A percentile compares a stretch with the other conserved stretches of the same genome.
phyloP scores from a whole-genome alignment of 2,797 vertebrate species.

The Brotogeris chrysoptera region DNA sequence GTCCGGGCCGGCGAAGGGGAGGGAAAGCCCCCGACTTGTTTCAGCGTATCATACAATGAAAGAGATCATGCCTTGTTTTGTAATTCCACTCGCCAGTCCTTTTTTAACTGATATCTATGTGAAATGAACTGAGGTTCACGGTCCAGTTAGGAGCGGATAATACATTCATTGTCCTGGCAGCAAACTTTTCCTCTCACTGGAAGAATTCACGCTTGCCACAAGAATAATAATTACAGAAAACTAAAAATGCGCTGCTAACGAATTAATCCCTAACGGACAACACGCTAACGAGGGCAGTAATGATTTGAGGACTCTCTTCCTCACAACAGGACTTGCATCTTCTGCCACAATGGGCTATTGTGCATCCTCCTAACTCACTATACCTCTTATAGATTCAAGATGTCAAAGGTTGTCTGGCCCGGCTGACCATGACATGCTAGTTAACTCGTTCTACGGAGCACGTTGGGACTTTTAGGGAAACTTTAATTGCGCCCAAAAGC shows the following conservation, averaged over 20 bases:
- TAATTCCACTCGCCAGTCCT: conserved; percentile 78
- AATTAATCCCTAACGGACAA: conserved; percentile 87
- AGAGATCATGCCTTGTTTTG: conserved; percentile 76
- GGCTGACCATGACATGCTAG: conserved; percentile 88
- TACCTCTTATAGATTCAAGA: conserved; percentile 79
- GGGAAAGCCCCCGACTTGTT: conserved; percentile 67
- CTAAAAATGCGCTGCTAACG: conserved; percentile 81
- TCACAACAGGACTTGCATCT: conserved; percentile 80
- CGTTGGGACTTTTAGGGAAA: conserved; percentile 78
- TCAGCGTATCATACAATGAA: conserved; percentile 74
- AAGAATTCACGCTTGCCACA: conserved; percentile 81
- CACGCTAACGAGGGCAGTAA: conserved; percentile 84
- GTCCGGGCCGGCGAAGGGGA: conserved; percentile 61
- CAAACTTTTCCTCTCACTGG: conserved; percentile 82
- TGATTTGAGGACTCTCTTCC: conserved; percentile 83
- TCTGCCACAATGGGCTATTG: conserved; percentile 89
- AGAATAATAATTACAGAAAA: conserved; percentile 84
- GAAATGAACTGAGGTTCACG: conserved; percentile 87
- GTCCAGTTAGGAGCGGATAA: conserved; percentile 88
- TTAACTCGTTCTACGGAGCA: conserved; percentile 78
- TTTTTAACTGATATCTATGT: conserved; percentile 83
- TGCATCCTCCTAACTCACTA: conserved; percentile 79
- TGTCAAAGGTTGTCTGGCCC: conserved; percentile 95
- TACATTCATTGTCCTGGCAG: conserved; percentile 87
- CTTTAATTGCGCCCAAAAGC: conserved; percentile 81